Conservation (phyloP, 2,888 invertebrate genomes). For the Diloba caeruleocephala region DNA sequence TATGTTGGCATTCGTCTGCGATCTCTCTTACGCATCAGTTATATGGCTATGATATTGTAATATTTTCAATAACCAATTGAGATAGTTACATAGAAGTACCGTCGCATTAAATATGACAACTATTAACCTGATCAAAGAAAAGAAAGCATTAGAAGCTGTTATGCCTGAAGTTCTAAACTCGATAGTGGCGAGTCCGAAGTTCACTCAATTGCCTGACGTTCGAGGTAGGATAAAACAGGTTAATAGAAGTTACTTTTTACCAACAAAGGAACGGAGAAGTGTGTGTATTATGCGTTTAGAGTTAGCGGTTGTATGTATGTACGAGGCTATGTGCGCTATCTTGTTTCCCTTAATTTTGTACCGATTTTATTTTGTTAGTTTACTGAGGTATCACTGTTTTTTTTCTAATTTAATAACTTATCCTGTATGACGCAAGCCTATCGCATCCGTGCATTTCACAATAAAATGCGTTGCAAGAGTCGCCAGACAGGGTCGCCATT, state of each 20-base stretch:
- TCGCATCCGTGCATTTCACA: too few relatives aligned
- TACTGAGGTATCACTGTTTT: too few relatives aligned
- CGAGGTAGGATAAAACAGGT: conserved; percentile 22
- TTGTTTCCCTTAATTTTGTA: too few relatives aligned
- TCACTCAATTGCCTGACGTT: conserved; percentile 26
- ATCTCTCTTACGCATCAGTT: neutral
- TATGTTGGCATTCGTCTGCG: neutral
- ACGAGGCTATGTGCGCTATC: too few relatives aligned
- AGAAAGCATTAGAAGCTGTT: conserved; percentile 10
- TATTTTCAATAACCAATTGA: conserved; percentile 18
- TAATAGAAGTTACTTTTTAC: neutral
- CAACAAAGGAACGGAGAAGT: too few relatives aligned
- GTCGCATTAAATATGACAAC: conserved; percentile 6
- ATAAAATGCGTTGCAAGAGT: too few relatives aligned
- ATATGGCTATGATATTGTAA: conserved; percentile 6
- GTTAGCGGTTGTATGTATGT: too few relatives aligned
- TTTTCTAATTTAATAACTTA: too few relatives aligned
- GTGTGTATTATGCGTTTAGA: too few relatives aligned
- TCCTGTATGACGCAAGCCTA: too few relatives aligned
- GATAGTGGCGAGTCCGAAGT: conserved; percentile 25
- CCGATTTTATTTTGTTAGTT: too few relatives aligned
- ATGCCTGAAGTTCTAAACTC: conserved; percentile 18
- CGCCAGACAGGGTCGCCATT: too few relatives aligned
- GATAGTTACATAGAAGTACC: conserved; percentile 7
- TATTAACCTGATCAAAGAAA: conserved; percentile 6